phyloP scores from a whole-genome alignment of 2,113 vertebrate genomes.

The Candoia aspera region DNA sequence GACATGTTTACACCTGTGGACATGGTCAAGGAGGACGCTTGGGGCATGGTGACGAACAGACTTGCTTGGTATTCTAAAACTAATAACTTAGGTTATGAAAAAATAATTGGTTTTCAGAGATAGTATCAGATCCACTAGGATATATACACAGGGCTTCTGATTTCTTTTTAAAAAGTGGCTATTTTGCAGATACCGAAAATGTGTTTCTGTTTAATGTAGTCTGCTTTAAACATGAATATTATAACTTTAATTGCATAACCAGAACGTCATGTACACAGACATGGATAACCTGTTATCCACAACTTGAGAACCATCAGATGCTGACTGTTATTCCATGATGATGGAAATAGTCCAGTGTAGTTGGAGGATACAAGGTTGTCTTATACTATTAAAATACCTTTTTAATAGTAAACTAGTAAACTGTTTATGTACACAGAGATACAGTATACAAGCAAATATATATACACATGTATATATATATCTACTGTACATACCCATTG shows the following conservation, averaged over 20 bases:
- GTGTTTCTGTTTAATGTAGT: neutral
- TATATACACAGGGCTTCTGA: neutral
- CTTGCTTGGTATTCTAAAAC: constrained; percentile 85
- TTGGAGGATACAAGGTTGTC: neutral
- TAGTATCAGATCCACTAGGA: neutral
- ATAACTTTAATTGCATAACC: neutral
- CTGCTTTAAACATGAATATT: neutral
- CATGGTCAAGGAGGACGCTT: constrained; percentile 97
- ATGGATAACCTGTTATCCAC: neutral
- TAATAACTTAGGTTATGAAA: constrained; percentile 5
- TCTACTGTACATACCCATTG: too few relatives aligned
- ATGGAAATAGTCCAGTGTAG: neutral
- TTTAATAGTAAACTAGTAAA: too few relatives aligned
- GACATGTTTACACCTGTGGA: constrained; percentile 94
- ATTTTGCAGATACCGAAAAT: neutral
- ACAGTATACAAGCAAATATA: neutral
- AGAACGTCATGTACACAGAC: neutral
- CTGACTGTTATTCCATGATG: neutral
- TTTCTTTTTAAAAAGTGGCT: neutral
- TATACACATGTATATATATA: neutral
- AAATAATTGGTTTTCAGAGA: neutral
- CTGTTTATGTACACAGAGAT: neutral
- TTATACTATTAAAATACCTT: neutral
- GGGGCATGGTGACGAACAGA: constrained; percentile 96
- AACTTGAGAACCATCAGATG: neutral